Conservation (phyloP, 2,113 vertebrate genomes). For the Casuarius casuarius region DNA sequence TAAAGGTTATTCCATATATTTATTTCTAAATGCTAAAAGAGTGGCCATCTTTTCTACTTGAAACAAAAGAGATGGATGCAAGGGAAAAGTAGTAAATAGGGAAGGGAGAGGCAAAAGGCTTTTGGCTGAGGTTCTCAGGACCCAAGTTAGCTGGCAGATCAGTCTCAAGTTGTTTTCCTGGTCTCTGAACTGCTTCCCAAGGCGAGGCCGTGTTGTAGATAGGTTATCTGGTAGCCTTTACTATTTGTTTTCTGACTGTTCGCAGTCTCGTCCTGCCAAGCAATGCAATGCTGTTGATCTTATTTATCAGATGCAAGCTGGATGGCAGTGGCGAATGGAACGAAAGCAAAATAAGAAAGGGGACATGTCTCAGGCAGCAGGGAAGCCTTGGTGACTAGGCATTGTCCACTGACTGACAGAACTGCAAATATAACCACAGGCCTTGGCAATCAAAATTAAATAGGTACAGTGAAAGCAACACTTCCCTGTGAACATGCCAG, state of each 20-base stretch:
- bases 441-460: neutral
- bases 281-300: no score
- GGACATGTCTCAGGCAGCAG: neutral
- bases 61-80: neutral
- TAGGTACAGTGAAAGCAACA: neutral
- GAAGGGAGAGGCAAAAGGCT: neutral
- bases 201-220: neutral
- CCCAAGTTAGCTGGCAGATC: neutral
- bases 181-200: neutral
- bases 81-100: neutral
- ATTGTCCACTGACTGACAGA: neutral
- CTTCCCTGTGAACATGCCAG: neutral
- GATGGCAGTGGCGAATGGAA: neutral
- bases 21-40: neutral
- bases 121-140: neutral
- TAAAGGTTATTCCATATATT: neutral
- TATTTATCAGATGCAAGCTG: neutral
- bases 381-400: neutral
- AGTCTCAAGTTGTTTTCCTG: neutral
- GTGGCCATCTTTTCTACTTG: neutral
- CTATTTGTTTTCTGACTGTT: rapidly evolving
- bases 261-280: neutral
- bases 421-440: neutral
- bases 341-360: neutral
- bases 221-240: neutral